Evolutionary conservation across 2,888 invertebrate species (phyloP).

Genomic region (Lithophane socia): DNA sequence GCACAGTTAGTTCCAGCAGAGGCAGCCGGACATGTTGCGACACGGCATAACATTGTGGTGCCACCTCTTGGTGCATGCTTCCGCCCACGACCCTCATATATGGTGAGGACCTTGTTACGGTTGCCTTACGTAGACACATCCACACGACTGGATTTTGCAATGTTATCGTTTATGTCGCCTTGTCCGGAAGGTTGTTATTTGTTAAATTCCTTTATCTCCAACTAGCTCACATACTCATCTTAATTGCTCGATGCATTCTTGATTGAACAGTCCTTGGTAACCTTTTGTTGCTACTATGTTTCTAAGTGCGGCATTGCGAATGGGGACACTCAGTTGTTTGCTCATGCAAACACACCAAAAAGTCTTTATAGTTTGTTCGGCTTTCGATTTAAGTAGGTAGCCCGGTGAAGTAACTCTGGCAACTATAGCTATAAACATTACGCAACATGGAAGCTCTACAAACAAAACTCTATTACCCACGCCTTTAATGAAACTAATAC

Average conservation of each 20-base stretch:
- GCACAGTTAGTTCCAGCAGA: constrained; percentile 56
- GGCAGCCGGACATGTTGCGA: constrained; percentile 70
- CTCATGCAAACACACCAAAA: constrained; percentile 44
- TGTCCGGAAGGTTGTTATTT: constrained; percentile 72
- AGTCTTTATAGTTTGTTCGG: constrained; percentile 37
- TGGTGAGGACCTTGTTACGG: constrained; percentile 83
- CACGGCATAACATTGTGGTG: constrained; percentile 67
- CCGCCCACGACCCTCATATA: constrained; percentile 84
- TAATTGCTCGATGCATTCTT: constrained; percentile 80
- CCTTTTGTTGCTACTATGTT: constrained; percentile 61
- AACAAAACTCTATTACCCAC: constrained; percentile 69
- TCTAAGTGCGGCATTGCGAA: constrained; percentile 56
- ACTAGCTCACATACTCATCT: constrained; percentile 60
- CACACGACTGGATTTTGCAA: constrained; percentile 76
- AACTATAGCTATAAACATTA: constrained; percentile 67
- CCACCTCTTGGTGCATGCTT: constrained; percentile 76
- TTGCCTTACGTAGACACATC: constrained; percentile 79
- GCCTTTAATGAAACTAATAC: constrained; percentile 74
- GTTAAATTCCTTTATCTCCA: constrained; percentile 79
- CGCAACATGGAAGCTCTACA: constrained; percentile 67
- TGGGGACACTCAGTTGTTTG: constrained; percentile 44
- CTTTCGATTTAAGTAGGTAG: constrained; percentile 56
- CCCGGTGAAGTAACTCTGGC: constrained; percentile 53
- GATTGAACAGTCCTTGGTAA: constrained; percentile 78
- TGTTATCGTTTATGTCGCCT: constrained; percentile 72